Percentiles rank a stretch among this genome's conserved stretches.
phyloP scores from a whole-genome alignment of 2,888 invertebrate genomes.

The Harmothoe impar region DNA sequence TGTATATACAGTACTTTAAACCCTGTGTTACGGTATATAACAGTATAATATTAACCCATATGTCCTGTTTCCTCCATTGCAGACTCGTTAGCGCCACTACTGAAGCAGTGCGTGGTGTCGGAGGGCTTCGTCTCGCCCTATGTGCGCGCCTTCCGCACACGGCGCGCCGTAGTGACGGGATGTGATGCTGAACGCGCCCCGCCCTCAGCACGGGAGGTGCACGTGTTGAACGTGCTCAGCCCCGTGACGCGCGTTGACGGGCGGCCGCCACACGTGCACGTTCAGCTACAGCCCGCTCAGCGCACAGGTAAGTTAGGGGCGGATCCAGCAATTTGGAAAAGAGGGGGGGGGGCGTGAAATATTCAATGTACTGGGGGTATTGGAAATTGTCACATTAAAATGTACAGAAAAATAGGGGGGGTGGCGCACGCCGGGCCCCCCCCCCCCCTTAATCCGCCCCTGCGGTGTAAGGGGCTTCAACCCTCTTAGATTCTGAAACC shows the following conservation, averaged over 20 bases:
- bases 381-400: no score
- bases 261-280: not conserved
- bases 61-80: not conserved
- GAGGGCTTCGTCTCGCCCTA: slow-evolving; percentile 23
- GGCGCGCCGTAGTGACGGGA: not conserved
- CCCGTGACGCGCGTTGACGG: slow-evolving; percentile 10
- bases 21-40: no score
- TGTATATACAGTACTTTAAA: no score
- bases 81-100: slow-evolving; percentile 35
- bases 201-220: slow-evolving; percentile 4
- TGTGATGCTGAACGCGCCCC: slow-evolving; percentile 16
- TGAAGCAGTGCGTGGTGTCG: slow-evolving; percentile 44
- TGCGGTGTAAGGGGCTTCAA: no score
- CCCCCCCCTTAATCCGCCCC: no score
- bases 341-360: no score
- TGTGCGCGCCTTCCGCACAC: slow-evolving; percentile 36
- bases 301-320: not conserved
- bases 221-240: slow-evolving; percentile 20
- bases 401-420: not conserved
- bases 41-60: no score
- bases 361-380: no score
- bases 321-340: no score
- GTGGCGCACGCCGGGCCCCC: no score
- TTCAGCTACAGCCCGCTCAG: not conserved
- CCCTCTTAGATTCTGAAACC: no score